Base-by-base conservation (phyloP, 2,888 invertebrate genomes). In the Noctua pronuba region DNA sequence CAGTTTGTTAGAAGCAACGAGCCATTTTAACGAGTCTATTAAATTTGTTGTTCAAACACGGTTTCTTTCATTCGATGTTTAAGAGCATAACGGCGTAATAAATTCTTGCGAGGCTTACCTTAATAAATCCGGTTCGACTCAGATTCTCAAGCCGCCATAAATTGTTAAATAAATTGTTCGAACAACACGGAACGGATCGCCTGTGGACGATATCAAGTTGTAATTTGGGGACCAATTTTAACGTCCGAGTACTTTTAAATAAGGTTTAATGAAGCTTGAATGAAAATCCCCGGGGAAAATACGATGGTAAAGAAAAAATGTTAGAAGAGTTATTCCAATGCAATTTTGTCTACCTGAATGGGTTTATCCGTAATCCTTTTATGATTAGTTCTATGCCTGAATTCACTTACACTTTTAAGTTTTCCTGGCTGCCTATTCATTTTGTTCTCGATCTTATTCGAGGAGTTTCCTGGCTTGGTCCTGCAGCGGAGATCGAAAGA, bases 101-200 rank as follows among this genome's bases (percentile, higher is more conserved):
- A 95, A 95, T 95, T 94, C 92, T 92, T 91, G 88, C 91, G 89
- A 92, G 93, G 92, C 91, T 92, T 92, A 94, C 94, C 94, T 94
- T 94, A 95, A 95, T 95, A 95, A 95, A 95, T 95, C 94, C 92
- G 90, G 92, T 93, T 92, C 91, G 93, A 94, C 92, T 95, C 94
- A 95, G 94, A 95, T 94, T 95, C 94, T 92, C 92, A 88, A 91
- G 92, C 92, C 90, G 88, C 94, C 90, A 94, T 95, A 95, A 95
- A 95, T 95, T 95, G 94, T 93, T 93, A 92, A 94, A 95, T 95
- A 95, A 95, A 95, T 95, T 94, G 95, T 89, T 92, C 91, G 93
- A 92, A 94, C 93, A 92, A 93, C 92, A 91, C 89, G 86, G 87
- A 90, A 90, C 87, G 90, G 88, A 90, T 92, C 90, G 89, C 84